Evolutionary conservation across 2,797 vertebrate species (phyloP).

Genomic region (Spondyliosoma cantharus): DNA sequence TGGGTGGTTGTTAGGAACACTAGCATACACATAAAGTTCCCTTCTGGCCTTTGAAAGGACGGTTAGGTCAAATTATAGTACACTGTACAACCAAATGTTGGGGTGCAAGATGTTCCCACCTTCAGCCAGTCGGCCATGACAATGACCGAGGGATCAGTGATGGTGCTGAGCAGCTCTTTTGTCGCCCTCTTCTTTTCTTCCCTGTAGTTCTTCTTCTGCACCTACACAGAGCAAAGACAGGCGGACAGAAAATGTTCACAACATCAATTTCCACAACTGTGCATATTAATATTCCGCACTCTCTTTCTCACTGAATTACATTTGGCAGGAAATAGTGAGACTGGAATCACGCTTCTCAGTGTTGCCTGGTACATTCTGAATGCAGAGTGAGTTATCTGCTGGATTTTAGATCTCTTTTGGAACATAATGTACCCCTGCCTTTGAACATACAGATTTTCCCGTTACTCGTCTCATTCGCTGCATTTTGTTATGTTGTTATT

Average conservation of each 20-base stretch:
- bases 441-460: too few relatives aligned
- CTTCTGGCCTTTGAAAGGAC: not conserved
- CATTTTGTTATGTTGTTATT: too few relatives aligned
- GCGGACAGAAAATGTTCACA: not conserved
- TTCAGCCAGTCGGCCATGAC: constrained; percentile 99
- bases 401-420: not conserved
- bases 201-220: constrained; percentile 99
- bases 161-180: constrained; percentile 97
- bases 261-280: constrained; percentile 1
- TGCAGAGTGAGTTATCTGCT: not conserved
- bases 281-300: constrained; percentile 12
- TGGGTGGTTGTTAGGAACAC: not conserved
- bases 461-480: too few relatives aligned
- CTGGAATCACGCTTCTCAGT: constrained; percentile 10
- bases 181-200: constrained; percentile 99
- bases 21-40: not conserved
- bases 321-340: constrained; percentile 17
- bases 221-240: constrained; percentile 79
- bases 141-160: constrained; percentile 97
- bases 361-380: constrained; percentile 11
- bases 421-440: not conserved
- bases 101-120: constrained; percentile 78
- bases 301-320: constrained; percentile 27
- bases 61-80: not conserved
- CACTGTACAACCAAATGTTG: not conserved